Evolutionary conservation across 2,797 vertebrate species (phyloP), one percentile per base, ranked within the genome.

Genomic region (Onychomys arenicola): DNA sequence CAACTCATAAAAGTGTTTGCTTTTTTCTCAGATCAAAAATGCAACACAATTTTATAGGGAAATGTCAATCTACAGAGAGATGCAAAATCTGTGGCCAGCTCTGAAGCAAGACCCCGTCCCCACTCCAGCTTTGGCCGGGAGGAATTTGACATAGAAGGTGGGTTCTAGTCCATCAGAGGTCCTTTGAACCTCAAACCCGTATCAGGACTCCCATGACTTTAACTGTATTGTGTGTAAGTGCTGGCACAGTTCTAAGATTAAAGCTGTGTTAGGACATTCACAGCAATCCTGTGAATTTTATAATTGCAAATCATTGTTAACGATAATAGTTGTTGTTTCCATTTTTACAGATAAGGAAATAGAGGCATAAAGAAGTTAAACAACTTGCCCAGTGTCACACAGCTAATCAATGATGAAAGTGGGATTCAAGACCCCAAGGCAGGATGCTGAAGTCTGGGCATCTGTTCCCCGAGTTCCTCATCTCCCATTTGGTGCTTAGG

Each of bases 11-110:
- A 89, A 34, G 6, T 76, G 55, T 46, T 43, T 76, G 71, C 55
- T 89, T 89, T 55, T 32, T 57, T 21, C 43, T 73, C 85, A 89
- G 34, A 76, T 75, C 11, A 76, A 59, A 43, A 89, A 43, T 13
- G 52, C 85, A 81, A 23, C 90, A 90, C 49, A 43, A 90, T 88
- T 92, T 91, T 29, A 89, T 69, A 94, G 37, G 9, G 59, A 86
- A 95, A 89, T 55, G 13, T 10, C 17, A 67, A 37, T 84, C 49
- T 75, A 29, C 32, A 73, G 91, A 94, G 67, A 82, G 91, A 88
- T 5, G 34, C n/a, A 65, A 96, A 71, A 57, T 69, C 27, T 49
- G 77, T 63, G 19, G 34, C 65, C 40, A 77, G 40, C 29, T 92
- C 34, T 77, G 71, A 95, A 85, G 82, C 78, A 67, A 52, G 59